Conservation (phyloP, 2,797 vertebrate genomes). For the Poecile montanus region DNA sequence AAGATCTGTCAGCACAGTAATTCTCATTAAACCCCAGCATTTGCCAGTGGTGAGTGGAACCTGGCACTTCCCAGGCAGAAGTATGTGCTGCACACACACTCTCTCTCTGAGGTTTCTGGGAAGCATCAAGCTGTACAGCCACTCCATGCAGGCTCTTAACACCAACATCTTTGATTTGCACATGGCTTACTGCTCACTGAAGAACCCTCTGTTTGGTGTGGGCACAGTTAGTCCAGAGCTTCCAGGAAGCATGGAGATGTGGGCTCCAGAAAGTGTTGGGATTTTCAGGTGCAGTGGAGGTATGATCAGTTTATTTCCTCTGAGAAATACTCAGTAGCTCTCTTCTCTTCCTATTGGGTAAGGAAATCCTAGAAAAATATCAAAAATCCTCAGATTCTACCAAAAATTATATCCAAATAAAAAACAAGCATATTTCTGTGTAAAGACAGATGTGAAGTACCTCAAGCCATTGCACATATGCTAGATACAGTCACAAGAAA, state of each 20-base stretch:
- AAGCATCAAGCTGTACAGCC: conserved; percentile 8
- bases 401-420: not conserved
- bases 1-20: conserved; percentile 58
- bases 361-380: not conserved
- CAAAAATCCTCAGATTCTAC: not conserved
- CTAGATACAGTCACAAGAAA: not conserved
- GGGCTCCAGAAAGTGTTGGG: not conserved
- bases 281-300: not conserved
- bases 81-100: conserved; percentile 8
- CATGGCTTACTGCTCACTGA: not conserved
- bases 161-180: not conserved
- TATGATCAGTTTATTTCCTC: not conserved
- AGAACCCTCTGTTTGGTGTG: not conserved
- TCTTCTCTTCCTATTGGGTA: not conserved
- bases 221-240: not conserved
- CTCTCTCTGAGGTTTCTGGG: conserved; percentile 42
- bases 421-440: not conserved
- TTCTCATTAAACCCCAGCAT: conserved; percentile 25
- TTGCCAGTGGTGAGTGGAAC: conserved; percentile 57
- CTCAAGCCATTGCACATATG: not conserved
- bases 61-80: conserved; percentile 48
- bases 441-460: not conserved
- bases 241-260: not conserved
- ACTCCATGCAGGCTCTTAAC: not conserved
- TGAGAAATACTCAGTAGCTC: not conserved